Evolutionary conservation across 2,888 invertebrate species (phyloP), one percentile per base, ranked within the genome.

Genomic region (Panopea generosa): DNA sequence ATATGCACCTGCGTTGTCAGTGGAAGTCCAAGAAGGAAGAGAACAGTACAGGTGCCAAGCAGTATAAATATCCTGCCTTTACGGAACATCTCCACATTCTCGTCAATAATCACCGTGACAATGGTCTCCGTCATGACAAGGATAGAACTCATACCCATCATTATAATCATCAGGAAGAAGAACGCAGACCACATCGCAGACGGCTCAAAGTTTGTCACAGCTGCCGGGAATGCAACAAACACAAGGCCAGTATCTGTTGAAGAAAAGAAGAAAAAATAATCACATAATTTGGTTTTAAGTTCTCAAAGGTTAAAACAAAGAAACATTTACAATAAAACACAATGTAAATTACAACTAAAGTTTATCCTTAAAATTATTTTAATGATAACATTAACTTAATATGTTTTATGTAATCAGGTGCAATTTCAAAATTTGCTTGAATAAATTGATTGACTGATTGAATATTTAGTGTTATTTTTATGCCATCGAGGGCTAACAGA

Each of bases 11-110:
- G 85, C 89, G 95, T 96, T 90, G 96, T 95, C 95, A 96, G 95
- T 29, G 96, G 95, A 43, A 96, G 88, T 0, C 95, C 96, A 50
- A 95, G 93, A 14, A 96, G 81, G 92, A 95, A 96, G 87, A 95
- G 95, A 0, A 92, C 84, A 49, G 94, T 87, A 91, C 96, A 96
- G n/a, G 95, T 95, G 24, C 92, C 93, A 0, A 95, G 93, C 2
- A 96, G 95, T 27, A 96, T 95, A 14, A 88, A 65, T 18, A 86
- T 73, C 49, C 86, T 70, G 33, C 76, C 73, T 66, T 81, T 80
- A 4, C 82, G 76, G 45, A 86, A 53, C 20, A 81, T 56, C 11
- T 76, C 71, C 14, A 84, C 69, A 45, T 84, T 77, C 59, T 86
- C 87, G 53, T 88, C 88, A n/a, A 86, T 82, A 16, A 89, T 83